phyloP scores from a whole-genome alignment of 2,113 vertebrate genomes.

The Dromiciops gliroides region DNA sequence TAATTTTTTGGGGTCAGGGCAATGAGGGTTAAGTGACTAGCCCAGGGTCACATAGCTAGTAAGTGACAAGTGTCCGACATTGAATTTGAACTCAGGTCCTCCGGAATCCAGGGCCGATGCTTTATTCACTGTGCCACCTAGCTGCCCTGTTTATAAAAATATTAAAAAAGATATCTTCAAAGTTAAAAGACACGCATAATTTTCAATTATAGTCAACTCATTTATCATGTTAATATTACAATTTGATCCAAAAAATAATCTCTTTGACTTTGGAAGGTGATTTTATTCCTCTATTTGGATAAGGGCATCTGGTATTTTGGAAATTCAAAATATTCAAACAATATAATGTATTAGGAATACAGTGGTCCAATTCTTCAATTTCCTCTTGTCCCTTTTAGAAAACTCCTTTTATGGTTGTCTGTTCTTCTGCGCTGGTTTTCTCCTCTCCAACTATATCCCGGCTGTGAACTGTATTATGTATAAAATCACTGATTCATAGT shows the following conservation, averaged over 20 bases:
- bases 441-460: not conserved
- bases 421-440: slow-evolving; percentile 19
- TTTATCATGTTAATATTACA: slow-evolving; percentile 6
- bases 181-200: not conserved
- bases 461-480: not conserved
- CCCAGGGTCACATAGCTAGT: too few species aligned
- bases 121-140: too few species aligned
- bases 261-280: not conserved
- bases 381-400: not conserved
- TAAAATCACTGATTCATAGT: slow-evolving; percentile 50
- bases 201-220: not conserved
- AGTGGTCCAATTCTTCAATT: not conserved
- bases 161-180: not conserved
- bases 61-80: too few species aligned
- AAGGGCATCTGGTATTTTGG: not conserved
- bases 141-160: too few species aligned
- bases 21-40: too few species aligned
- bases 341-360: not conserved
- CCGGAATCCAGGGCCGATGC: too few species aligned
- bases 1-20: too few species aligned
- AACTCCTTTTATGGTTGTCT: not conserved
- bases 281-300: slow-evolving; percentile 29
- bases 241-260: not conserved
- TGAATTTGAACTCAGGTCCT: too few species aligned
- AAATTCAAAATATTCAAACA: slow-evolving; percentile 21